A percentile compares a stretch with the other conserved stretches of the same genome.
Conservation (phyloP, 2,888 invertebrate species). For the Mesorhabditis sp. region DNA sequence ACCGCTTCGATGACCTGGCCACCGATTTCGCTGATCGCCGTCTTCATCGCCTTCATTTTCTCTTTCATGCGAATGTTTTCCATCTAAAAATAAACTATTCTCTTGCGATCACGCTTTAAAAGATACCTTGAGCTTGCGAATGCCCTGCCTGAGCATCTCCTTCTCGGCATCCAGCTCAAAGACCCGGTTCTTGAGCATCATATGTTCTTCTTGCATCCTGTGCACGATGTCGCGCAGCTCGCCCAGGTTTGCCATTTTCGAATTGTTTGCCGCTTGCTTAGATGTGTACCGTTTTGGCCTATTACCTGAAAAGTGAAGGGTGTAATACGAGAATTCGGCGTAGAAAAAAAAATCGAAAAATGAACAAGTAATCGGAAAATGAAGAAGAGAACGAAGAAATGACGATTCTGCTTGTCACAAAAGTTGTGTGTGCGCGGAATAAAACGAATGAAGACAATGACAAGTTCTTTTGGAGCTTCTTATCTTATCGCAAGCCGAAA, state of each 20-base stretch:
- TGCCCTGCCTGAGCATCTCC: constrained; percentile 45
- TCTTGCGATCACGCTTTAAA: background rate
- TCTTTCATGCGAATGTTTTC: constrained; percentile 46
- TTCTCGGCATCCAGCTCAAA: constrained; percentile 44
- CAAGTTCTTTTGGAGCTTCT: too few relatives aligned
- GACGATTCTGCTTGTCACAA: too few relatives aligned
- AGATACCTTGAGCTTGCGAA: constrained; percentile 49
- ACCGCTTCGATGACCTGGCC: constrained; percentile 11
- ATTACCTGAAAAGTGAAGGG: background rate
- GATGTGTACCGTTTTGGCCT: background rate
- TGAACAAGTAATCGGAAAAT: too few relatives aligned
- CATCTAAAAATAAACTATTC: constrained; percentile 23
- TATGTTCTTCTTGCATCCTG: constrained; percentile 30
- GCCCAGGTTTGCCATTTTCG: background rate
- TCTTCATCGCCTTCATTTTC: constrained; percentile 34
- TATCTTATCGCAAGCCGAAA: too few relatives aligned
- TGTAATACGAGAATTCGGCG: background rate
- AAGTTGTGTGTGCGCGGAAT: too few relatives aligned
- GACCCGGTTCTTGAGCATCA: constrained; percentile 32
- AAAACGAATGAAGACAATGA: too few relatives aligned
- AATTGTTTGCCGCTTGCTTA: background rate
- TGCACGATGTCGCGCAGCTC: constrained; percentile 9
- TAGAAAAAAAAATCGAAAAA: too few relatives aligned
- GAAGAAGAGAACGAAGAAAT: too few relatives aligned
- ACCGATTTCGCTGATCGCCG: constrained; percentile 17